Evolutionary conservation across 2,797 vertebrate species (phyloP), one percentile per base, ranked within the genome.

Genomic region (Micromesistius poutassou): DNA sequence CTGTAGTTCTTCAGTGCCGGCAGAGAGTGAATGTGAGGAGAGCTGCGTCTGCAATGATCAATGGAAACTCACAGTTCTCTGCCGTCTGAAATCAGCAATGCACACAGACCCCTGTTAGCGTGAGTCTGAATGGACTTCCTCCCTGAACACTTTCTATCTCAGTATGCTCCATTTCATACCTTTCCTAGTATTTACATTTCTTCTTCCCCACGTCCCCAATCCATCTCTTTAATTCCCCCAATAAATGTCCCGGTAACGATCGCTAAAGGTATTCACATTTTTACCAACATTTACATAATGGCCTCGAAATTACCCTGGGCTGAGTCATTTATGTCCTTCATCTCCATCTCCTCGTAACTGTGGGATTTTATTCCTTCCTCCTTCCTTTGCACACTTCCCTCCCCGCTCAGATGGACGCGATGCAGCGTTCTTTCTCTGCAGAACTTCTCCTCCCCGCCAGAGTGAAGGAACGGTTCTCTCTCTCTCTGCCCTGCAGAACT

Each of bases 201-300:
- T 62, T 35, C 19, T 33, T n/a, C 33, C 38, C 74, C 62, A 13
- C 2, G 2, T 35, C 46, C 16, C 46, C 74, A 3, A 3, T 42
- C 30, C 74, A 6, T 76, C 33, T 40, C 9, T 68, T 68, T 68
- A 68, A 74, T 50, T 72, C 2, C 31, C 46, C 16, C 46, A 35
- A 77, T 35, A 0, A 40, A 55, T 35, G 22, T 70, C 40, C 22
- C 35, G n/a, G 31, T 40, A 73, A 36, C 72, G 36, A 79, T 72
- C 36, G 76, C 66, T 74, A 8, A 78, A 80, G n/a, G 36, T 30
- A 74, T 71, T n/a, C 71, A 70, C 79, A 77, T 76, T 72, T 76
- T 68, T 9, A 28, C 8, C 25, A 68, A 28, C 62, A n/a, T 68
- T 68, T 68, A 62, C 46, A 55, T n/a, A 62, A 62, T n/a, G n/a